These are phyloP conservation scores for Scalopus aquaticus DNA, from an alignment of 2,113 vertebrate genomes.

Conservation along the genomic window DNA sequence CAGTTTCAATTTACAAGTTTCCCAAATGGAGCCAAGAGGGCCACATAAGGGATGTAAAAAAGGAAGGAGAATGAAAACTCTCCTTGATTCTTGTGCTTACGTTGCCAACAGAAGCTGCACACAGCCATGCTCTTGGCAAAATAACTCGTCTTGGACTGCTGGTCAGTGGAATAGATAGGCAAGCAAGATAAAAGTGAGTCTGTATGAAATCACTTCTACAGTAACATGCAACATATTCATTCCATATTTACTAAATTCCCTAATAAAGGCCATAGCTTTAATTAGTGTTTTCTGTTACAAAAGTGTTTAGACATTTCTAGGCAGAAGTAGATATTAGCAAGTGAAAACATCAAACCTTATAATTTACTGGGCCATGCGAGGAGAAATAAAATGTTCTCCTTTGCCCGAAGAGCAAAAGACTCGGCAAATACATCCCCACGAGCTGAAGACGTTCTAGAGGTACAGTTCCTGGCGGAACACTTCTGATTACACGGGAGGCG, in stretches of 20 bases:
- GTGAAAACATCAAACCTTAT: conserved; percentile 60
- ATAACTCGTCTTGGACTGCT: not conserved
- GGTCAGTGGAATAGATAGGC: not conserved
- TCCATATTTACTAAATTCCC: conserved; percentile 45
- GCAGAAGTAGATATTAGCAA: conserved; percentile 48
- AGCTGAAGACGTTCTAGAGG: not conserved
- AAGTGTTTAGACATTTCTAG: conserved; percentile 72
- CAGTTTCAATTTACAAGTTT: conserved; percentile 38
- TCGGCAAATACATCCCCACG: not conserved
- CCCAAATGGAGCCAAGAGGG: not conserved
- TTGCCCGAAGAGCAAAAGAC: not conserved
- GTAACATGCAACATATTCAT: conserved; percentile 43
- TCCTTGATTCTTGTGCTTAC: not conserved
- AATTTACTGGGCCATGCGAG: conserved; percentile 38
- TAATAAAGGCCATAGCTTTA: conserved; percentile 68
- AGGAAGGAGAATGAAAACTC: not conserved
- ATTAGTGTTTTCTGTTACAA: conserved; percentile 24
- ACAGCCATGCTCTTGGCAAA: not conserved
- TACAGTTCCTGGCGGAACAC: not conserved
- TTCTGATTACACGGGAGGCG: conserved; percentile 53
- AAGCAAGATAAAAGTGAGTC: not conserved
- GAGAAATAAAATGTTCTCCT: conserved; percentile 31
- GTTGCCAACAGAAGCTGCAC: not conserved
- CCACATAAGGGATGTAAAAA: not conserved
- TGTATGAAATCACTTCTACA: not conserved